phyloP scores from a whole-genome alignment of 2,888 invertebrate species.

The Syrista parreyssii region DNA sequence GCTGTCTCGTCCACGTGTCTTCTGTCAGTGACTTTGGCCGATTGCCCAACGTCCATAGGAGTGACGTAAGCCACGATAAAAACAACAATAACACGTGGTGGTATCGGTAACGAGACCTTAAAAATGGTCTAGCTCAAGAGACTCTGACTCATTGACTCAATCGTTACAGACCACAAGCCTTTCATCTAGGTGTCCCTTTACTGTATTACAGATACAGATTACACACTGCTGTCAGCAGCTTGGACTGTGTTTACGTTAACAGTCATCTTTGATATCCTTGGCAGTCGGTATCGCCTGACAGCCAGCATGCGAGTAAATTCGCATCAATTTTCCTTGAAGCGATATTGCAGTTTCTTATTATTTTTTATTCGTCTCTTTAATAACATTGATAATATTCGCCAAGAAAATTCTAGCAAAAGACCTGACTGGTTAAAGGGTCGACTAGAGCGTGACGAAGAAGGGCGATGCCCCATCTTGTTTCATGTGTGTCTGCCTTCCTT shows the following conservation, averaged over 20 bases:
- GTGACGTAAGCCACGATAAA: neutral
- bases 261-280: conserved; percentile 13
- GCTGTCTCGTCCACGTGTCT: neutral
- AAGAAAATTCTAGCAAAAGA: neutral
- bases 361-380: neutral
- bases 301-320: neutral
- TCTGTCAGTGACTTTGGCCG: neutral
- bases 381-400: neutral
- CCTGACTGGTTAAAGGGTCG: neutral
- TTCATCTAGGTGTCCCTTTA: conserved; percentile 16
- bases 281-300: conserved; percentile 11
- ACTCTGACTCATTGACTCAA: neutral
- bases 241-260: neutral
- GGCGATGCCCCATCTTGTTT: conserved; percentile 1
- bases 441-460: neutral
- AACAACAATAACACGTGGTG: conserved; percentile 13
- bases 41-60: neutral
- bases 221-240: neutral
- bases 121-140: conserved; percentile 7
- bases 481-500: neutral
- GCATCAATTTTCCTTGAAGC: neutral
- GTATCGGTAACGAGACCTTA: conserved; percentile 13
- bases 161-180: conserved; percentile 1
- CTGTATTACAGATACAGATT: conserved; percentile 9
- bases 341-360: neutral